These are phyloP conservation scores for Agraylea sexmaculata DNA, from an alignment of 1,140 invertebrate species.

Conservation along the genomic window DNA sequence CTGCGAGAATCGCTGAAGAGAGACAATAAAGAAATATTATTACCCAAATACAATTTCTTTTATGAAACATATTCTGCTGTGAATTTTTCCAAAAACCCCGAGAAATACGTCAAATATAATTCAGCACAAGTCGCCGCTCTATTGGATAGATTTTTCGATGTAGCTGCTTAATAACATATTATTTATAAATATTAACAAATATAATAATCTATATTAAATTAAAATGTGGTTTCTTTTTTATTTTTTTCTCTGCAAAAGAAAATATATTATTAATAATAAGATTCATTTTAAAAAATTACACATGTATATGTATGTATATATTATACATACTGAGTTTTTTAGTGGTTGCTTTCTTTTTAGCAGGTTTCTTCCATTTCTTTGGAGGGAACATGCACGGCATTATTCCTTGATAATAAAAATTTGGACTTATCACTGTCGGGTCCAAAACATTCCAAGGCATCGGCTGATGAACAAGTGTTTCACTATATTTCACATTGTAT, in stretches of 20 bases:
- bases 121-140: conserved; percentile 68
- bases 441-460: conserved; percentile 28
- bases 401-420: conserved; percentile 18
- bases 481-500: conserved; percentile 18
- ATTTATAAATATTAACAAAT: conserved; percentile 3
- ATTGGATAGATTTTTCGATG: conserved; percentile 80
- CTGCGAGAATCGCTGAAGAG: conserved; percentile 70
- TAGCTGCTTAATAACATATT: conserved; percentile 42
- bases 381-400: conserved; percentile 29
- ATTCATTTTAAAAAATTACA: conserved; percentile 1
- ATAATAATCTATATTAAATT: conserved; percentile 2
- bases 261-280: conserved; percentile 3
- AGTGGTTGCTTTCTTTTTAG: background rate
- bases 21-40: conserved; percentile 74
- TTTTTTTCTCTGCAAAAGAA: background rate
- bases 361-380: conserved; percentile 8
- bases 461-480: conserved; percentile 11
- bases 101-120: conserved; percentile 90
- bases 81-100: conserved; percentile 83
- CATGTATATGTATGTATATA: background rate
- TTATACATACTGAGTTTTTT: conserved; percentile 2
- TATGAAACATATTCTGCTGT: conserved; percentile 58
- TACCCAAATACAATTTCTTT: conserved; percentile 74
- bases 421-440: conserved; percentile 25
- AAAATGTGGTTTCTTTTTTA: background rate